These are phyloP conservation scores for Beaufortia kweichowensis DNA, from an alignment of 2,113 vertebrate genomes.

Conservation along the genomic window DNA sequence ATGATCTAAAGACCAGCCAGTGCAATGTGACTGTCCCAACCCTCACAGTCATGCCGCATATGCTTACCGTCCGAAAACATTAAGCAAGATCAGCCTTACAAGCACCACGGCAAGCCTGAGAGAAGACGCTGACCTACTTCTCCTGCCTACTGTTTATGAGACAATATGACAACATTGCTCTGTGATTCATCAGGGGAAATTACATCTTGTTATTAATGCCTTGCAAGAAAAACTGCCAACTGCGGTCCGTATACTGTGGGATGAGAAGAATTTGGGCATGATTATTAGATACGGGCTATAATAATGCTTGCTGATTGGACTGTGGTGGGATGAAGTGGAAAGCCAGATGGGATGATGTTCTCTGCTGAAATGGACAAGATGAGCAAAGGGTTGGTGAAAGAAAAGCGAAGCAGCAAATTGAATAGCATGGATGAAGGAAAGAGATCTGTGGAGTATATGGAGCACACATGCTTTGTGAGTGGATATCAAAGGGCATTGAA, in stretches of 20 bases:
- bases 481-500: not conserved
- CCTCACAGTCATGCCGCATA: slow-evolving; percentile 20
- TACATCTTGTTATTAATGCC: slow-evolving; percentile 23
- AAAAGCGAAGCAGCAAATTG: not conserved
- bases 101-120: slow-evolving; percentile 13
- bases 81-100: not conserved
- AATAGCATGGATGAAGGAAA: not conserved
- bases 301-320: slow-evolving; percentile 10
- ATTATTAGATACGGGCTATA: slow-evolving; percentile 11
- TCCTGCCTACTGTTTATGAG: slow-evolving; percentile 41
- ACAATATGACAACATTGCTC: slow-evolving; percentile 43
- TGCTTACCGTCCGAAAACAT: not conserved
- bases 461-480: not conserved
- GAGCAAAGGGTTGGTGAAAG: not conserved
- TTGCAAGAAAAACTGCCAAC: slow-evolving; percentile 1
- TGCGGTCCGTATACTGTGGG: not conserved
- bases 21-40: slow-evolving; percentile 13
- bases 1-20: slow-evolving; percentile 27
- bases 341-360: slow-evolving; percentile 12
- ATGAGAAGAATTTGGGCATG: not conserved
- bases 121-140: slow-evolving; percentile 28
- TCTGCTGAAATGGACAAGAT: not conserved
- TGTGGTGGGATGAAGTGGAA: slow-evolving; percentile 5
- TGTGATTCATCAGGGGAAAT: slow-evolving; percentile 49
- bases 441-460: not conserved